phyloP scores from a whole-genome alignment of 2,113 vertebrate species.

The Ailurus styani region DNA sequence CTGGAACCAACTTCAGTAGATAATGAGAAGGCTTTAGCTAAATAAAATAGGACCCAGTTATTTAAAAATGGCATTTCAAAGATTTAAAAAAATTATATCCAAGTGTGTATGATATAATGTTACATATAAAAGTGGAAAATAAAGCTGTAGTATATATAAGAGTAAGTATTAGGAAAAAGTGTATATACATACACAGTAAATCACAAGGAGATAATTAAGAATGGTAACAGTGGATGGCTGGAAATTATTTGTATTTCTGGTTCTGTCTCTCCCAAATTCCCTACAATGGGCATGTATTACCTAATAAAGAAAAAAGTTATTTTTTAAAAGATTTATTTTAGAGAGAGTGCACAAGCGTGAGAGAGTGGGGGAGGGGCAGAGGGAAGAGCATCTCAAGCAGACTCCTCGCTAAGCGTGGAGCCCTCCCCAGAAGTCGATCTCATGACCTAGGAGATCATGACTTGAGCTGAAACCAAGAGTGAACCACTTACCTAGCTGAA shows the following conservation, averaged over 20 bases:
- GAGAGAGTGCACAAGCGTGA: neutral
- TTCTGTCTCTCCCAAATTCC: neutral
- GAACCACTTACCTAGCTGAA: neutral
- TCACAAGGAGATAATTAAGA: slow-evolving; percentile 36
- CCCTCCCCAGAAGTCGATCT: neutral
- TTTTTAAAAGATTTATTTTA: neutral
- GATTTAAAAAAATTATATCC: neutral
- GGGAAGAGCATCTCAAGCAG: neutral
- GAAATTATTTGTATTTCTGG: slow-evolving; percentile 23
- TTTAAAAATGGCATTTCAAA: neutral
- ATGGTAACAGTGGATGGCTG: neutral
- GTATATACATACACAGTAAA: neutral
- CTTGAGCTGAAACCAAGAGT: neutral
- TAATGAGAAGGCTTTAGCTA: neutral
- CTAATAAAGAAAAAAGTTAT: neutral
- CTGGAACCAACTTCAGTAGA: neutral
- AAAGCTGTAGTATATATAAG: neutral
- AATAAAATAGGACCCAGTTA: neutral
- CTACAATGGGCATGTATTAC: neutral
- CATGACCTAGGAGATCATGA: neutral
- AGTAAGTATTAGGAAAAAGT: neutral
- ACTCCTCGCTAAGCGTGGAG: neutral
- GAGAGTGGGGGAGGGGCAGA: neutral
- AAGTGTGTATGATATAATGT: neutral
- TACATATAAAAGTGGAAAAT: neutral